Evolutionary conservation across 2,888 invertebrate genomes (phyloP).

Genomic region (Oscheius sp.): DNA sequence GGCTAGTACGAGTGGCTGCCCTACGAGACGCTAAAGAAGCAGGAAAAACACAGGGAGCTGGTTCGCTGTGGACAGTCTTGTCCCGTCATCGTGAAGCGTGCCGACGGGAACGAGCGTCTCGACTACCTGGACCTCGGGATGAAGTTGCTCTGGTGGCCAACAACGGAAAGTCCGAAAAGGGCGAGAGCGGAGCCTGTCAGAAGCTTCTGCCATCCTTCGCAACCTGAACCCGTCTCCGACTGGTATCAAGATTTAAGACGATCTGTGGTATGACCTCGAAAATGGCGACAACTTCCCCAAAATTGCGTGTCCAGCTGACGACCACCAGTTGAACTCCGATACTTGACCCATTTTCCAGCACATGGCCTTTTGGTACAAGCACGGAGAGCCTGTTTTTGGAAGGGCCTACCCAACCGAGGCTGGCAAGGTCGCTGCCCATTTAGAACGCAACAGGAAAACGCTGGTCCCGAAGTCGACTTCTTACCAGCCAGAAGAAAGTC

Average conservation of each 20-base stretch:
- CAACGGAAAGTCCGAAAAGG: slow-evolving; percentile 54
- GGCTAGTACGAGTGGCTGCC: slow-evolving; percentile 64
- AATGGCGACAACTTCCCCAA: slow-evolving; percentile 57
- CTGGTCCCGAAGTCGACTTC: slow-evolving; percentile 63
- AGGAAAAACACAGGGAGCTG: slow-evolving; percentile 43
- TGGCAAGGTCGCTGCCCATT: slow-evolving; percentile 56
- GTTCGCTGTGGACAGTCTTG: slow-evolving; percentile 59
- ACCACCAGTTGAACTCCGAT: slow-evolving; percentile 50
- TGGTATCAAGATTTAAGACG: slow-evolving; percentile 60
- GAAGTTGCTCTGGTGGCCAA: slow-evolving; percentile 55
- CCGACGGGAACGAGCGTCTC: slow-evolving; percentile 50
- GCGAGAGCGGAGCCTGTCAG: slow-evolving; percentile 52
- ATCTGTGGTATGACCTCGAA: slow-evolving; percentile 60
- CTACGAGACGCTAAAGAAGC: slow-evolving; percentile 46
- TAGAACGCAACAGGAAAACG: slow-evolving; percentile 62
- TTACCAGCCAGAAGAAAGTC: slow-evolving; percentile 57
- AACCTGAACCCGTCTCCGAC: slow-evolving; percentile 60
- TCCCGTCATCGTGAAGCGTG: slow-evolving; percentile 57
- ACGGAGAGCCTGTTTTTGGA: slow-evolving; percentile 63
- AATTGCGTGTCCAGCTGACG: slow-evolving; percentile 54
- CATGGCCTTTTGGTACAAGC: slow-evolving; percentile 66
- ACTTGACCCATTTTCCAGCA: slow-evolving; percentile 56
- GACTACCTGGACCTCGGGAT: slow-evolving; percentile 57
- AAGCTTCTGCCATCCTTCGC: slow-evolving; percentile 58
- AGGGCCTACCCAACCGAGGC: slow-evolving; percentile 53